phyloP scores from a whole-genome alignment of 2,797 vertebrate genomes.

The Hoplostethus atlanticus region DNA sequence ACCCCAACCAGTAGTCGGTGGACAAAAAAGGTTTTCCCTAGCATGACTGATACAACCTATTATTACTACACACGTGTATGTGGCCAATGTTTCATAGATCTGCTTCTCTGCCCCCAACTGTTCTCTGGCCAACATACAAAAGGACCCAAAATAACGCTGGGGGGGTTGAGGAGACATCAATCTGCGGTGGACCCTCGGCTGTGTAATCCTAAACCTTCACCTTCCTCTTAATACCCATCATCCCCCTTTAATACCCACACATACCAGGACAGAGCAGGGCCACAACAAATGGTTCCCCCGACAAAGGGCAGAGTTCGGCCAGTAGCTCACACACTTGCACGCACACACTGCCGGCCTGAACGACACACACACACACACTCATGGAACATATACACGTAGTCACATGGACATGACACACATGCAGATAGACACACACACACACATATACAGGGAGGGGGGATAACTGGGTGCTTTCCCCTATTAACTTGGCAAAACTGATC shows the following conservation, averaged over 20 bases:
- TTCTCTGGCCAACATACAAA: slow-evolving; percentile 85
- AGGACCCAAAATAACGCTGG: slow-evolving; percentile 84
- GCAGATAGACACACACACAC: slow-evolving; percentile 21
- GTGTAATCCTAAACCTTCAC: slow-evolving; percentile 87
- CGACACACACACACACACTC: slow-evolving; percentile 2
- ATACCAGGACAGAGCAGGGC: slow-evolving; percentile 83
- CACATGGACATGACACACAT: slow-evolving; percentile 24
- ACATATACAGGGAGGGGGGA: slow-evolving; percentile 23
- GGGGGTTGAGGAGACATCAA: slow-evolving; percentile 84
- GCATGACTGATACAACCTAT: slow-evolving; percentile 55
- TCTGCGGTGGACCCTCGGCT: slow-evolving; percentile 75
- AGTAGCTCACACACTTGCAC: slow-evolving; percentile 55
- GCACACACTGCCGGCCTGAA: slow-evolving; percentile 8
- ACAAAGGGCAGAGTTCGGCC: slow-evolving; percentile 87
- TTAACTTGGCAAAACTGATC: slow-evolving; percentile 72
- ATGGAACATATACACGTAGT: slow-evolving; percentile 17
- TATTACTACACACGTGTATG: slow-evolving; percentile 55
- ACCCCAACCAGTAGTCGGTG: neutral
- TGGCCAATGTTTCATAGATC: slow-evolving; percentile 50
- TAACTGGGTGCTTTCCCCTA: slow-evolving; percentile 61
- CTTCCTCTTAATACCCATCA: slow-evolving; percentile 83
- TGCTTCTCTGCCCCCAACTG: slow-evolving; percentile 64
- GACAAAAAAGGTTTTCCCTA: slow-evolving; percentile 56
- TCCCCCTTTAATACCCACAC: slow-evolving; percentile 80
- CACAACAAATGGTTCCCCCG: slow-evolving; percentile 86